Conservation (phyloP, 2,888 invertebrate species). For the Melolontha melolontha region DNA sequence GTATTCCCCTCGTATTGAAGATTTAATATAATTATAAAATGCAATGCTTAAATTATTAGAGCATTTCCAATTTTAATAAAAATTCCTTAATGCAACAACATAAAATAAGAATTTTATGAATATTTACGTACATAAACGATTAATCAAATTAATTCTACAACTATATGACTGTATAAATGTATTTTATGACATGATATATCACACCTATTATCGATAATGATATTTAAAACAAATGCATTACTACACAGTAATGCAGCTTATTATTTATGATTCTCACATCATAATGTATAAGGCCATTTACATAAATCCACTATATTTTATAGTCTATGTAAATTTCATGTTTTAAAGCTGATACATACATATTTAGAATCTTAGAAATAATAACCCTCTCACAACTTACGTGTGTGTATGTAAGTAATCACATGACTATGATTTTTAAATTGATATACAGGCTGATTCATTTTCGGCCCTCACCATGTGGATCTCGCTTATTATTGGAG, state of each 20-base stretch:
- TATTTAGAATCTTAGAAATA: too few relatives aligned
- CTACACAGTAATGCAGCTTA: conserved; percentile 25
- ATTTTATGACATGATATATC: conserved; percentile 24
- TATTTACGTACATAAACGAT: neutral
- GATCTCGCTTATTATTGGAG: too few relatives aligned
- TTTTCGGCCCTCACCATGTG: too few relatives aligned
- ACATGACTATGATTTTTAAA: neutral
- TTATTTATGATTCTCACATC: conserved; percentile 28
- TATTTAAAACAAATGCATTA: conserved; percentile 37
- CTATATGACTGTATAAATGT: conserved; percentile 1
- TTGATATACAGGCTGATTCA: conserved; percentile 22
- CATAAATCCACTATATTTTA: conserved; percentile 37
- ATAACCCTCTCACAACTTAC: too few relatives aligned
- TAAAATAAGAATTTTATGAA: too few relatives aligned
- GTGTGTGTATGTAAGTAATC: too few relatives aligned
- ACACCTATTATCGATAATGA: conserved; percentile 36
- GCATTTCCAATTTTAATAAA: too few relatives aligned
- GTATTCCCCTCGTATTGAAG: too few relatives aligned
- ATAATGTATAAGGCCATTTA: conserved; percentile 26
- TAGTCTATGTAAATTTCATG: conserved; percentile 31
- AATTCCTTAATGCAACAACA: too few relatives aligned
- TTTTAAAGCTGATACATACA: neutral
- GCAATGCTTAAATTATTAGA: too few relatives aligned
- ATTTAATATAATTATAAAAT: too few relatives aligned
- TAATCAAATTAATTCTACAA: conserved; percentile 11